Evolutionary conservation across 35 echinoderm and acorn worm species (phyloP), one percentile per base, ranked within the genome.

Genomic region (Heliocidaris erythrogramma): DNA sequence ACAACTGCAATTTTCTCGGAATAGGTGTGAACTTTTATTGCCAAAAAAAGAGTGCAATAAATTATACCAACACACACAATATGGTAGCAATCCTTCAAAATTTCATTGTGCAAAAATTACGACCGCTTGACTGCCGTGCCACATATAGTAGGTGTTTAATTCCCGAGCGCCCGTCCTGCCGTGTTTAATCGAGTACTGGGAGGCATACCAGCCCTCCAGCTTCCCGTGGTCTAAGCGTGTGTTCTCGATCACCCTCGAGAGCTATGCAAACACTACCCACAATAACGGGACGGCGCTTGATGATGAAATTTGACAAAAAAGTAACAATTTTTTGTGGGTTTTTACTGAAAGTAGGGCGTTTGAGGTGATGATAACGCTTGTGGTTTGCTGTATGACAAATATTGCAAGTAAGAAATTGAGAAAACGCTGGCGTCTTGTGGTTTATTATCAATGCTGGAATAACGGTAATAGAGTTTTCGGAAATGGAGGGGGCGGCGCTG

Each of bases 191-290:
- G 30, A 89, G 87, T 89, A 48, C 31, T 48, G 31, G 85, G 12
- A n/a, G 29, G 29, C 29, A 47, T 48, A 42, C 87, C 31, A 48
- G 47, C 87, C 87, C 87, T 89, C 30, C 87, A 89, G 87, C 12
- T 48, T 47, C 32, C 87, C 87, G 87, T 89, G 87, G 29, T 9
- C 87, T 89, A 32, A 89, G 87, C 87, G 87, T 48, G 87, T 89
- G 87, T 89, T 89, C 24, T 48, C 87, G 30, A 89, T 89, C 87
- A 89, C 16, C 1, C 87, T 89, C 87, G 31, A 89, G 87, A 18
- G 47, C 11, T 47, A 18, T 47, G 30, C 87, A 89, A 89, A 89
- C 87, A 89, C 65, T 7, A 24, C 65, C 21, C 7, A 78, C 65
- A 78, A 78, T 78, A 78, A n/a, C 65, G 27, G 65, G 65, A n/a